These are phyloP conservation scores for Pristiophorus japonicus DNA, from an alignment of 2,113 vertebrate species.

Conservation along the genomic window DNA sequence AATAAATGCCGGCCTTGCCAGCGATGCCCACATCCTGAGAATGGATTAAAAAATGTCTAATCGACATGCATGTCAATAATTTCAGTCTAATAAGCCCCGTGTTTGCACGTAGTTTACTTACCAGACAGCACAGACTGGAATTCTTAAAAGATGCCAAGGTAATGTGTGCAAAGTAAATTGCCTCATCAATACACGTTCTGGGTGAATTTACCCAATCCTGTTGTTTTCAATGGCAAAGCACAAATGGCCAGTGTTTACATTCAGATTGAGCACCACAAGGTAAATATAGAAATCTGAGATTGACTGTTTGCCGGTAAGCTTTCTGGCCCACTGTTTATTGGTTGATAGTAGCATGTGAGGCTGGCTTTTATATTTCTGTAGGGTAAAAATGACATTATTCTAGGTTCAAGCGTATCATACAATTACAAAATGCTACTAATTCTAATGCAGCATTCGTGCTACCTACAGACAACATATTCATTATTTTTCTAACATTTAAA, in stretches of 20 bases:
- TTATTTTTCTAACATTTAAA: slow-evolving; percentile 35
- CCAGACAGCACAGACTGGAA: not conserved
- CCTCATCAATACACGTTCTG: not conserved
- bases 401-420: not conserved
- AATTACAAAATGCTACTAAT: not conserved
- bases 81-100: not conserved
- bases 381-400: not conserved
- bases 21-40: not conserved
- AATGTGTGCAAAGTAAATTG: slow-evolving; percentile 12
- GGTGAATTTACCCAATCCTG: not conserved
- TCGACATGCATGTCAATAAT: not conserved
- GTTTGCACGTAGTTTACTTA: slow-evolving; percentile 1
- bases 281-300: not conserved
- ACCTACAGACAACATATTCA: slow-evolving; percentile 1
- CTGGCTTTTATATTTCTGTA: not conserved
- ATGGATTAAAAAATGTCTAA: not conserved
- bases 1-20: not conserved
- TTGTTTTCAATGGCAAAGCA: not conserved
- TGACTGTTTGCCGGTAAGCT: not conserved
- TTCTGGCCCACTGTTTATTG: not conserved
- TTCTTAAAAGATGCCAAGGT: not conserved
- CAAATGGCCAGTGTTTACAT: slow-evolving; percentile 9
- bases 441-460: not conserved
- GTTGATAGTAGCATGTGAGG: not conserved
- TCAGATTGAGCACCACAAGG: not conserved